Percentiles rank a stretch among this genome's conserved stretches.
phyloP scores from a whole-genome alignment of 2,888 invertebrate genomes.

The Eilema sororculum region DNA sequence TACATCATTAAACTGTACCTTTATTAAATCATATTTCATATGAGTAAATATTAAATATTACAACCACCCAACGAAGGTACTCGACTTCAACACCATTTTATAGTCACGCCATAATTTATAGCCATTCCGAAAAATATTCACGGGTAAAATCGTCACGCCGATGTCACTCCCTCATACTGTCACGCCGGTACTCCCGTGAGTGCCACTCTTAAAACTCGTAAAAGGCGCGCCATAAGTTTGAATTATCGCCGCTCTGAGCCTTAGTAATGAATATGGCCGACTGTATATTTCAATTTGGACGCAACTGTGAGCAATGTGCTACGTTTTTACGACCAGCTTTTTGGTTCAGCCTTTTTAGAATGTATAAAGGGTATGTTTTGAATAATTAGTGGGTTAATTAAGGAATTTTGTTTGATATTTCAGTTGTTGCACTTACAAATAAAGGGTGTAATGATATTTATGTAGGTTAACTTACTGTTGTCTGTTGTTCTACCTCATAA shows the following conservation, averaged over 20 bases:
- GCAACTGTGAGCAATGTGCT: slow-evolving; percentile 64
- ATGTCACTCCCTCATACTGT: slow-evolving; percentile 49
- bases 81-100: neutral
- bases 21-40: neutral
- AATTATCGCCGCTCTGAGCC: slow-evolving; percentile 73
- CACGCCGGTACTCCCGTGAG: slow-evolving; percentile 54
- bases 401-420: slow-evolving; percentile 27
- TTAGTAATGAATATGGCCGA: slow-evolving; percentile 80
- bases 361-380: slow-evolving; percentile 27
- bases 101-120: neutral
- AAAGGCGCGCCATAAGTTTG: slow-evolving; percentile 80
- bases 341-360: slow-evolving; percentile 49
- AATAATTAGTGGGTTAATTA: slow-evolving; percentile 47
- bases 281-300: slow-evolving; percentile 84
- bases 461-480: neutral
- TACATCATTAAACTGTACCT: neutral
- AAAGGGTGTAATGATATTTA: neutral
- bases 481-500: neutral
- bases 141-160: slow-evolving; percentile 36
- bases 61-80: neutral
- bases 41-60: neutral
- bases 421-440: neutral
- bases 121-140: slow-evolving; percentile 22
- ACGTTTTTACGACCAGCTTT: slow-evolving; percentile 64
- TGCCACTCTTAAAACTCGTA: slow-evolving; percentile 78